Base-by-base conservation (phyloP, 2,888 invertebrate species). In the Stenotaenia linearis region DNA sequence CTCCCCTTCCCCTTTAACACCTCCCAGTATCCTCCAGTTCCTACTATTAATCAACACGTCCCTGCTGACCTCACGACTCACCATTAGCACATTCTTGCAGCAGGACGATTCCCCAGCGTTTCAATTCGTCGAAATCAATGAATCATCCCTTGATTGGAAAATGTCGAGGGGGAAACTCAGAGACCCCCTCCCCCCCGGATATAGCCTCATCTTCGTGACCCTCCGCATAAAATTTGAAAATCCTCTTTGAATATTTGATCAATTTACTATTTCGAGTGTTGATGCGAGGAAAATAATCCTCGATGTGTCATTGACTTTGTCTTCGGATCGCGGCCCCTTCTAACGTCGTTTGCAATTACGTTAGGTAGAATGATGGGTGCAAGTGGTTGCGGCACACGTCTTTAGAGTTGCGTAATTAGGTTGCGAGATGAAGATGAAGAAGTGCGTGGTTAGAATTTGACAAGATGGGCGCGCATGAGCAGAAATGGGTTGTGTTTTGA, bases 91-190 rank as follows among this genome's bases (percentile, higher is more conserved):
- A 61, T 61, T 61, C 61, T 61, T 45, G 45, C 45, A 45, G n/a
- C 23, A 25, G 28, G 23, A 61, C 25, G 61, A 61, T 61, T 25
- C 61, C 61, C 61, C 7, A 10, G 18, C n/a, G 45, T 45, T 45
- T 18, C 45, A 45, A 45, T 45, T 45, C 45, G 1, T 3, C 15
- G 45, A 45, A 61, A 28, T 61, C 61, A 61, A 61, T 61, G 61
- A 61, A 61, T 61, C 61, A 61, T 61, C 61, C 61, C 25, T 61
- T 61, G 61, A 61, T 61, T 61, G 61, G 61, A 61, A 61, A 61
- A 61, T 61, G 61, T 25, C 61, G 61, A 61, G 61, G 28, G 61
- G 45, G n/a, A n/a, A 45, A n/a, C 15, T 4, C 2, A 23, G 23
- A 23, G 28, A 23, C 0, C 12, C 23, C 23, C 15, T 12, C 25